phyloP scores from a whole-genome alignment of 1,140 invertebrate species.

The Caerostris darwini region DNA sequence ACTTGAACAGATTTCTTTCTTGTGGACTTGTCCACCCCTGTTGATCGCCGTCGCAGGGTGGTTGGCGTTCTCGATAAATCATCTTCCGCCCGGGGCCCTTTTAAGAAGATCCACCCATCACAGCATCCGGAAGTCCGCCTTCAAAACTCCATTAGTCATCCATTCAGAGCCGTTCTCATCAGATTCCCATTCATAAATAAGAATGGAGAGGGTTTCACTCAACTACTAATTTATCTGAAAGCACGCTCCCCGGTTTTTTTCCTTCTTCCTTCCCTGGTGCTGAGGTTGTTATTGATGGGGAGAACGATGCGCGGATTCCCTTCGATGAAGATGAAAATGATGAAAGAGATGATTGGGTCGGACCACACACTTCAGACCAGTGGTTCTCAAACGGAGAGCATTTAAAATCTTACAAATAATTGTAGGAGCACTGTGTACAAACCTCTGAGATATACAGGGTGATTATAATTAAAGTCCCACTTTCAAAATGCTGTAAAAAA shows the following conservation, averaged over 20 bases:
- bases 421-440: too few species aligned
- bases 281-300: slow-evolving; percentile 40
- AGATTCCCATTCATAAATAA: slow-evolving; percentile 47
- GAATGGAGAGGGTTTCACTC: not conserved
- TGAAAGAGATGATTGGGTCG: not conserved
- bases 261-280: not conserved
- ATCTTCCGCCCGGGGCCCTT: slow-evolving; percentile 24
- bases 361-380: not conserved
- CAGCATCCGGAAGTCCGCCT: slow-evolving; percentile 35
- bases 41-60: not conserved
- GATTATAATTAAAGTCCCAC: too few species aligned
- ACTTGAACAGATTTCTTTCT: not conserved
- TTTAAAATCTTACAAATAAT: too few species aligned
- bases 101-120: slow-evolving; percentile 37
- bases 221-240: slow-evolving; percentile 45
- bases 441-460: too few species aligned
- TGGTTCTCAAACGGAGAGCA: too few species aligned
- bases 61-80: not conserved
- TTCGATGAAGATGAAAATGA: not conserved
- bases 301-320: not conserved
- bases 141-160: slow-evolving; percentile 46
- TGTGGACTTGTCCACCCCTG: not conserved
- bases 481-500: too few species aligned
- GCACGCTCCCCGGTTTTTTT: not conserved
- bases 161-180: not conserved